Evolutionary conservation across 2,113 vertebrate species (phyloP).

Genomic region (Boleophthalmus pectinirostris): DNA sequence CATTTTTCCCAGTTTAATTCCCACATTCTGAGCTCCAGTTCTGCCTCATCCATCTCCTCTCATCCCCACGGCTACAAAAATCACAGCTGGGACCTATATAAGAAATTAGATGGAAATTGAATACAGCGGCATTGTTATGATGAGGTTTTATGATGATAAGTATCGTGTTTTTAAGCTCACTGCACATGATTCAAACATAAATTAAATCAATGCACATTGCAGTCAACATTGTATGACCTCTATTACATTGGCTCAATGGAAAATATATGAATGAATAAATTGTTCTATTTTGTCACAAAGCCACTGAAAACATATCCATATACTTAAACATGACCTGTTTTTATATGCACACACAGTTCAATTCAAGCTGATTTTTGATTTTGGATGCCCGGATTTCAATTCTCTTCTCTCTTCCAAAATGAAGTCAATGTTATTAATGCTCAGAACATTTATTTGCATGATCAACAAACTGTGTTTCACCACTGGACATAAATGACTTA

Average conservation of each 20-base stretch:
- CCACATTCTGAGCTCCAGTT: constrained; percentile 1
- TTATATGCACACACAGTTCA: too few relatives aligned
- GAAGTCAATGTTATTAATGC: too few relatives aligned
- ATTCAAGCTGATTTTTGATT: too few relatives aligned
- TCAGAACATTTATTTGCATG: too few relatives aligned
- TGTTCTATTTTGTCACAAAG: too few relatives aligned
- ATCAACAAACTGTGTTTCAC: too few relatives aligned
- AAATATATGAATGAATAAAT: too few relatives aligned
- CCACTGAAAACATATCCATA: not conserved
- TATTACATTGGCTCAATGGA: too few relatives aligned
- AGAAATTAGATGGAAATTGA: not conserved
- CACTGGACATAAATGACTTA: too few relatives aligned
- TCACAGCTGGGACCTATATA: not conserved
- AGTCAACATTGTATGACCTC: not conserved
- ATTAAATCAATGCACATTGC: not conserved
- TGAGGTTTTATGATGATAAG: constrained; percentile 14
- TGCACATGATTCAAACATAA: not conserved
- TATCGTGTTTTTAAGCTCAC: not conserved
- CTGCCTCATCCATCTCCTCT: constrained; percentile 2
- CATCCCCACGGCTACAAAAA: not conserved
- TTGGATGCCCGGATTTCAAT: too few relatives aligned
- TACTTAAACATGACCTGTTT: not conserved
- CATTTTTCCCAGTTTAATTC: constrained; percentile 4
- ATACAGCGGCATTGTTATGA: constrained; percentile 9
- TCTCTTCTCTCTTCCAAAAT: too few relatives aligned